Evolutionary conservation across 1,140 invertebrate genomes (phyloP), one percentile per base, ranked within the genome.

Genomic region (Nasonia longicornis): DNA sequence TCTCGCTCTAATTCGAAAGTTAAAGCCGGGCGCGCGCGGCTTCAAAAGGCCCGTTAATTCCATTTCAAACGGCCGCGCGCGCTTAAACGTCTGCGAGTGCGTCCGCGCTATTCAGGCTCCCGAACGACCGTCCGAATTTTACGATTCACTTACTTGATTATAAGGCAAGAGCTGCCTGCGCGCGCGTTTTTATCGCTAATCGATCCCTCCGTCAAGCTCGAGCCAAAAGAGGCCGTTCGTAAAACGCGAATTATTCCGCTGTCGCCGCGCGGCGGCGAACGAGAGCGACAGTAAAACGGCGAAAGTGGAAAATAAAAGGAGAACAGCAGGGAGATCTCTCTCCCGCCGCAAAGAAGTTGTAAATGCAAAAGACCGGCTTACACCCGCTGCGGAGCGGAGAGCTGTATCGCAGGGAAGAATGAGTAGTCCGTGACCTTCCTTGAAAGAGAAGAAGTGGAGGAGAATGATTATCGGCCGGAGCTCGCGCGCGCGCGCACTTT

Each of bases 121-220:
- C 52, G 4, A 58, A 16, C 70, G 22, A 74, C 22, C 29, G 78
- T 7, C 42, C 79, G 35, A 73, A 74, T 74, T 80, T 80, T 70
- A 81, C 58, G 66, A 26, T 69, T 69, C 79, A 81, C 45, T 76
- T 76, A 58, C 45, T 81, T 76, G 72, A 81, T 77, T 77, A 77
- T 69, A 76, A 52, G 35, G 38, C 38, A 42, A 42, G 38, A 45
- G 35, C 70, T 26, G 26, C 26, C 26, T 26, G 8, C 14, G 3
- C 0, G 48, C 26, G 38, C 8, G 73, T 66, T 80, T 80, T 80
- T 80, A 80, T 80, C 20, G 71, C 45, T 80, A 80, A 80, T 80
- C 79, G 63, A 80, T 80, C 58, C 20, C 52, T n/a, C 52, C 20
- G 0, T 3, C 52, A 6, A 3, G 20, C 52, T 58, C 52, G 26